Evolutionary conservation across 2,888 invertebrate species (phyloP).

Genomic region (Exephanes ischioxanthus): DNA sequence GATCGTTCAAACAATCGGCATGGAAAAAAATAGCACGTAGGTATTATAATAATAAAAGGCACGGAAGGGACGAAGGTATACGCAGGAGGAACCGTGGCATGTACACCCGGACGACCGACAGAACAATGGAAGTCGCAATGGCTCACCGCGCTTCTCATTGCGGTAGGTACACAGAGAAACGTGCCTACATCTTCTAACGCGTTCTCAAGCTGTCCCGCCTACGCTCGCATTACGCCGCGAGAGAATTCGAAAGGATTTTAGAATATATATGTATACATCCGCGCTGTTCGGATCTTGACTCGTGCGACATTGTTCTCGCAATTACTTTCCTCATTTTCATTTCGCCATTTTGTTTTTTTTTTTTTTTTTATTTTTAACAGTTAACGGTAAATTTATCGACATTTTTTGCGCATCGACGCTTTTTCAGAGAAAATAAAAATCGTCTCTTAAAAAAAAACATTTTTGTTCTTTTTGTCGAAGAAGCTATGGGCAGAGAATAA

Average conservation of each 20-base stretch:
- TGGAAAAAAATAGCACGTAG: constrained; percentile 21
- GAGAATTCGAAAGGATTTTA: constrained; percentile 52
- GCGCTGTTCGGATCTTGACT: constrained; percentile 3
- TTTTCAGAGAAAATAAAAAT: not conserved
- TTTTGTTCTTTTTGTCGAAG: not conserved
- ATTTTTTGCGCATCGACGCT: not conserved
- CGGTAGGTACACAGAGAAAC: constrained; percentile 47
- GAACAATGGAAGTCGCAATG: constrained; percentile 61
- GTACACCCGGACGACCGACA: constrained; percentile 65
- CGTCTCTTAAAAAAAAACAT: not conserved
- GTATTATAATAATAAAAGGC: constrained; percentile 25
- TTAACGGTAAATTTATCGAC: not conserved
- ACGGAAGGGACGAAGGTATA: constrained; percentile 50
- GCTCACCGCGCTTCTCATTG: constrained; percentile 56
- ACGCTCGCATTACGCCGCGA: constrained; percentile 46
- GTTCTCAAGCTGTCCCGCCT: constrained; percentile 51
- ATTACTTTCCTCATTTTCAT: constrained; percentile 4
- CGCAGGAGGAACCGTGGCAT: constrained; percentile 49
- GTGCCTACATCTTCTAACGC: constrained; percentile 33
- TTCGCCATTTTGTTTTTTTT: not conserved
- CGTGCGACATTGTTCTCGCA: constrained; percentile 8
- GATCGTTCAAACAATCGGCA: constrained; percentile 26
- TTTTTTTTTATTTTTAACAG: not conserved
- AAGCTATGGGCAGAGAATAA: not conserved
- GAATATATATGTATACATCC: constrained; percentile 22